phyloP scores from a whole-genome alignment of 2,888 invertebrate genomes.

The Nudaria mundana region DNA sequence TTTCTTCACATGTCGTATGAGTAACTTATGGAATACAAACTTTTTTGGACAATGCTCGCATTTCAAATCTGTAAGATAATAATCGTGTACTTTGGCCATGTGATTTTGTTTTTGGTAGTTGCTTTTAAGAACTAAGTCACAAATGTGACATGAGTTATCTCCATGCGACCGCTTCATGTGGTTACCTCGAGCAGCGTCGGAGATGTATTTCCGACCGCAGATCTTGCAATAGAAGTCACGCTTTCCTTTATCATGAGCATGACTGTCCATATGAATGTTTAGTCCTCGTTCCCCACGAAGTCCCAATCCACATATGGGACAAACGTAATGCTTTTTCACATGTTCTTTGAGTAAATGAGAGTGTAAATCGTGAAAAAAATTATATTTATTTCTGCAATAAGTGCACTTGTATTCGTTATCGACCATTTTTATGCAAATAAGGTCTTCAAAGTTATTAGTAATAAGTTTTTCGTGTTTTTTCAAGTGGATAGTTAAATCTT shows the following conservation, averaged over 20 bases:
- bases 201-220: conserved; percentile 14
- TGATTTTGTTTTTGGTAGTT: conserved; percentile 14
- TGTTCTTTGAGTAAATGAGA: conserved; percentile 19
- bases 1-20: conserved; percentile 30
- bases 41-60: conserved; percentile 11
- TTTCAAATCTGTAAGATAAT: conserved; percentile 10
- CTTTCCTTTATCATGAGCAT: conserved; percentile 8
- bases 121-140: conserved; percentile 12
- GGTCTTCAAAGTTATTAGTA: conserved; percentile 5
- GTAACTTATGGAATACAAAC: conserved; percentile 11
- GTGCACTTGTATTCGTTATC: conserved; percentile 20
- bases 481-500: conserved; percentile 14
- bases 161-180: conserved; percentile 13
- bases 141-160: conserved; percentile 15
- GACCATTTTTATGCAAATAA: conserved; percentile 19
- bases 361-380: conserved; percentile 13
- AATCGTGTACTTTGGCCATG: conserved; percentile 11
- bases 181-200: background rate
- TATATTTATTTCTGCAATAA: conserved; percentile 16
- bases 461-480: conserved; percentile 11
- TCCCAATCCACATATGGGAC: conserved; percentile 14
- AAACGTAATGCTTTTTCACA: conserved; percentile 9
- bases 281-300: conserved; percentile 8
- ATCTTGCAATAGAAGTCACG: conserved; percentile 12
- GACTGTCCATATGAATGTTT: conserved; percentile 3